Evolutionary conservation across 2,888 invertebrate species (phyloP), one percentile per base, ranked within the genome.

Genomic region (Adelognathus sp.): DNA sequence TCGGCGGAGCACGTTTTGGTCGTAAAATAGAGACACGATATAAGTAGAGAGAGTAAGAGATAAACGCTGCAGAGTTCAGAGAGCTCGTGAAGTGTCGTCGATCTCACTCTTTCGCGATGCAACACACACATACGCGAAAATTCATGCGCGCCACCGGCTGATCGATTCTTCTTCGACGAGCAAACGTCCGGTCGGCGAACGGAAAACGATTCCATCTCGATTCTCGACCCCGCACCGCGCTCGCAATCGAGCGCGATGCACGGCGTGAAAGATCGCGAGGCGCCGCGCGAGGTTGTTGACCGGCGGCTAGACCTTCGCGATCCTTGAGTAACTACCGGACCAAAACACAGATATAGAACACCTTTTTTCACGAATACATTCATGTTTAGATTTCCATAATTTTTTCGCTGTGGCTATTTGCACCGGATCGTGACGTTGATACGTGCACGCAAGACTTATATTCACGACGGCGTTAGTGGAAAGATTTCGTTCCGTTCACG

Each of bases 131-230:
- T 60, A 70, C 67, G 36, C 71, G 60, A 21, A 41, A 60, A 41
- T 41, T 41, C 75, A n/a, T n/a, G n/a, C n/a, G n/a, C n/a, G n/a
- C 60, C 67, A 66, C 36, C 72, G 61, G 33, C 72, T 56, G 72
- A 77, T 77, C 76, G 76, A 77, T n/a, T n/a, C n/a, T 77, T 54
- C 58, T 67, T 67, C 72, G 71, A 41, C 66, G 61, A 72, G 67
- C 36, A 21, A 24, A 33, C 27, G 64, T 72, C 58, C 76, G 76
- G 52, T 76, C 66, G 14, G 60, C 71, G 60, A 27, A 61, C 69
- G n/a, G 44, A 75, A n/a, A n/a, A n/a, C n/a, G n/a, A n/a, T n/a
- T n/a, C n/a, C n/a, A n/a, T n/a, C n/a, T n/a, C 54, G 52, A 71
- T 71, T 64, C 36, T 18, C 70, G 50, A 52, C 60, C 60, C 64